Conservation (phyloP, 2,797 vertebrate species). For the Melanotaenia trifasciata region DNA sequence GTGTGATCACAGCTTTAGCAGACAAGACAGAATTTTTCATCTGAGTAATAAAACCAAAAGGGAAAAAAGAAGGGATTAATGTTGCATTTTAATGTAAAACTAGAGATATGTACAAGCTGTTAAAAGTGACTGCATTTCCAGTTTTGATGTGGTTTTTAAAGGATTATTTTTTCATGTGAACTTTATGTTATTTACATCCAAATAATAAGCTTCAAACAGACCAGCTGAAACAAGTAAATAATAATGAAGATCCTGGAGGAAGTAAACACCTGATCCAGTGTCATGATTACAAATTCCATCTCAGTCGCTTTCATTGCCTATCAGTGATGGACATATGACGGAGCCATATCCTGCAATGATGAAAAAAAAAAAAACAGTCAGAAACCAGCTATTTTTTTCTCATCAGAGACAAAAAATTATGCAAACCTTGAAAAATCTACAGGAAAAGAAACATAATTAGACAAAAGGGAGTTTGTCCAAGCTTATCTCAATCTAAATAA, state of each 20-base stretch:
- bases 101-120: slow-evolving; percentile 25
- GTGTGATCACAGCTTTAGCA: slow-evolving; percentile 76
- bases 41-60: slow-evolving; percentile 39
- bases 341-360: slow-evolving; percentile 4
- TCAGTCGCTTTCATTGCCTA: not conserved
- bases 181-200: not conserved
- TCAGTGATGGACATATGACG: slow-evolving; percentile 6
- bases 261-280: not conserved
- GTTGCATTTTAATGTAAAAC: slow-evolving; percentile 26
- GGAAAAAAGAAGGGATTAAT: slow-evolving; percentile 36
- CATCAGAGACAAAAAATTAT: not conserved
- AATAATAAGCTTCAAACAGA: not conserved
- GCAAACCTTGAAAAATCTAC: not conserved
- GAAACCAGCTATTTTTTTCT: slow-evolving; percentile 1
- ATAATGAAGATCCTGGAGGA: not conserved
- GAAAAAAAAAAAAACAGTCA: not conserved
- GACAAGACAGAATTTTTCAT: slow-evolving; percentile 61
- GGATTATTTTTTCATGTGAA: no score
- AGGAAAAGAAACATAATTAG: not conserved
- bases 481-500: no score
- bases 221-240: not conserved
- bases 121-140: not conserved
- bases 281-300: not conserved
- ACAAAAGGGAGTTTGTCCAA: no score
- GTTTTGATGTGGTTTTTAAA: not conserved